A percentile compares a stretch with the other conserved stretches of the same genome.
phyloP scores from a whole-genome alignment of 2,888 invertebrate genomes.

The Aproaerema taeniolella region DNA sequence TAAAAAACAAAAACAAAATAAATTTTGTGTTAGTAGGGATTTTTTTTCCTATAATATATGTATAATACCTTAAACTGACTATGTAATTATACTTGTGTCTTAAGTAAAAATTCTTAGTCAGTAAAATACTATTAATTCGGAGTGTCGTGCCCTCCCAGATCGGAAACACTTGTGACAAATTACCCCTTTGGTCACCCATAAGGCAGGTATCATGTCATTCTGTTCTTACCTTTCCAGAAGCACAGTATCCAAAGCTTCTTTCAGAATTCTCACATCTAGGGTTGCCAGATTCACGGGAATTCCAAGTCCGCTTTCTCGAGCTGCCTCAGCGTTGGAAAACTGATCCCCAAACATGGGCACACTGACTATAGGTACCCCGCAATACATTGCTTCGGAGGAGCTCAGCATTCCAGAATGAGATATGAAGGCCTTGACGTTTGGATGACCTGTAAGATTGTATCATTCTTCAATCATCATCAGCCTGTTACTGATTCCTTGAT shows the following conservation, averaged over 20 bases:
- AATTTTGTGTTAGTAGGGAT: no score
- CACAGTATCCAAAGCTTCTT: slow-evolving; percentile 3
- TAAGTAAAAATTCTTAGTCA: no score
- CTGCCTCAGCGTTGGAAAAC: slow-evolving; percentile 57
- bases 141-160: no score
- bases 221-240: slow-evolving; percentile 4
- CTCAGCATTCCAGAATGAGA: slow-evolving; percentile 73
- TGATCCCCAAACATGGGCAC: slow-evolving; percentile 77
- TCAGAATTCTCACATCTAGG: background rate
- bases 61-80: background rate
- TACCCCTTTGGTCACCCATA: no score
- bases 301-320: slow-evolving; percentile 59
- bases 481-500: no score
- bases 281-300: slow-evolving; percentile 44
- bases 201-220: no score
- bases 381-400: slow-evolving; percentile 64
- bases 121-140: no score
- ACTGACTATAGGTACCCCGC: slow-evolving; percentile 49
- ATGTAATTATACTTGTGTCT: no score
- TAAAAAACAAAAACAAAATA: no score
- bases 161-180: no score
- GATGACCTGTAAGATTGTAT: slow-evolving; percentile 49
- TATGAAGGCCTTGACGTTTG: slow-evolving; percentile 67
- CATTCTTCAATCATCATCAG: background rate
- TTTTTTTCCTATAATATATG: no score